Base-by-base conservation (phyloP, 2,888 invertebrate species). In the Eupeodes latifasciatus region DNA sequence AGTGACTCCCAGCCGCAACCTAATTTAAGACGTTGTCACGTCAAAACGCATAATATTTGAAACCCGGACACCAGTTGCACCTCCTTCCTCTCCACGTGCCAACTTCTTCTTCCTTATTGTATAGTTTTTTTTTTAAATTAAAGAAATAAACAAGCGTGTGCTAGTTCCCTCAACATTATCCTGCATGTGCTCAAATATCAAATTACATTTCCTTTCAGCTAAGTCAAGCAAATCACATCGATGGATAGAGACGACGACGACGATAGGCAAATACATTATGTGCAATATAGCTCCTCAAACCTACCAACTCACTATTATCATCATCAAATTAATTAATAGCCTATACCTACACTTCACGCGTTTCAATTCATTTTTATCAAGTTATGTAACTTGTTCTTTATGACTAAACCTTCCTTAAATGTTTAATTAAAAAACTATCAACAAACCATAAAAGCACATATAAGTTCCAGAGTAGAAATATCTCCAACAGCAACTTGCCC, bases 151-250 rank as follows among this genome's bases (percentile, higher is more conserved):
- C 55, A 11, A 57, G n/a, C 61, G 16, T 53, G 51, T 53, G 61
- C 61, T 36, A 53, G 10, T 67, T 59, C 6, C 27, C 16, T 61
- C 12, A 40, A 27, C 11, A 27, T 6, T 16, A 40, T 61, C 40
- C 5, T 4, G 1, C 4, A 49, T 4, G 27, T 49, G 27, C 7
- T 27, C 19, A 5, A 10, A 19, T 82, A 71, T 86, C 83, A 71
- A 27, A 44, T 87, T 87, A 72, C 86, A 80, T 14, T 71, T 61
- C 51, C 75, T 16, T 72, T 47, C 4, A 57, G 83, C 66, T 71
- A 61, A 51, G 62, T 83, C 79, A 80, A 84, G 84, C 76, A 87
- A 87, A 87, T 87, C 87, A 87, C 76, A 83, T 80, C 82, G 64
- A 61, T 49, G 14, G 3, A 34, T 11, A 19, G 9, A 11, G 11